Percentiles rank a stretch among this genome's conserved stretches.
phyloP scores from a whole-genome alignment of 2,113 vertebrate species.

The Macroglossus sobrinus region DNA sequence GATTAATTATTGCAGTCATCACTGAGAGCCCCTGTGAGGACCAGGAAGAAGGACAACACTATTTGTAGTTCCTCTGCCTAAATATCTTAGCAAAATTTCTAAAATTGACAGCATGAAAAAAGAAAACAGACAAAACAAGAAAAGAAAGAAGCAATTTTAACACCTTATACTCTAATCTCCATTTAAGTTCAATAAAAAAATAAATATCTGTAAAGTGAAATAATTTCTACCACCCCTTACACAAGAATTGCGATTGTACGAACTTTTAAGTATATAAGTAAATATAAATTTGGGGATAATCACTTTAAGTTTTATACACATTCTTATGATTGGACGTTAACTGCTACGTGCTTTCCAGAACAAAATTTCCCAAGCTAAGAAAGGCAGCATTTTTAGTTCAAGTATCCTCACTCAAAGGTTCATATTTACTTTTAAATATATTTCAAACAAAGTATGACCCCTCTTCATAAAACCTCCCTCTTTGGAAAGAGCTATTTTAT shows the following conservation, averaged over 20 bases:
- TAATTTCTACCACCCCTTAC: neutral
- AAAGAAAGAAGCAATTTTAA: constrained; percentile 6
- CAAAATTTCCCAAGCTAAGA: neutral
- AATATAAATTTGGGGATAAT: neutral
- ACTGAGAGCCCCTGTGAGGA: constrained; percentile 8
- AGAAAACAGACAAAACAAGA: neutral
- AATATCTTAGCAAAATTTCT: neutral
- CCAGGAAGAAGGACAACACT: neutral
- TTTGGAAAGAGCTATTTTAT: neutral
- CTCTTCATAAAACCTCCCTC: neutral
- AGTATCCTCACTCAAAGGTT: neutral
- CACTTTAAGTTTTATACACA: neutral
- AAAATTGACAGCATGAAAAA: neutral
- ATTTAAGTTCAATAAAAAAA: neutral
- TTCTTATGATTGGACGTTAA: neutral
- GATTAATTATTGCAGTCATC: constrained; percentile 9
- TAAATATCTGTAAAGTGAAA: neutral
- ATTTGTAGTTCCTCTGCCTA: constrained; percentile 9
- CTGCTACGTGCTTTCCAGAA: neutral
- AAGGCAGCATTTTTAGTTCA: neutral
- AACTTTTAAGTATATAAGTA: neutral
- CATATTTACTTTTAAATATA: constrained; percentile 8
- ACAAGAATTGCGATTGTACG: neutral
- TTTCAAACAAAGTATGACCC: neutral
- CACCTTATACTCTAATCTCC: neutral